Evolutionary conservation across 2,888 invertebrate species (phyloP).

Genomic region (Anthrax anthrax): DNA sequence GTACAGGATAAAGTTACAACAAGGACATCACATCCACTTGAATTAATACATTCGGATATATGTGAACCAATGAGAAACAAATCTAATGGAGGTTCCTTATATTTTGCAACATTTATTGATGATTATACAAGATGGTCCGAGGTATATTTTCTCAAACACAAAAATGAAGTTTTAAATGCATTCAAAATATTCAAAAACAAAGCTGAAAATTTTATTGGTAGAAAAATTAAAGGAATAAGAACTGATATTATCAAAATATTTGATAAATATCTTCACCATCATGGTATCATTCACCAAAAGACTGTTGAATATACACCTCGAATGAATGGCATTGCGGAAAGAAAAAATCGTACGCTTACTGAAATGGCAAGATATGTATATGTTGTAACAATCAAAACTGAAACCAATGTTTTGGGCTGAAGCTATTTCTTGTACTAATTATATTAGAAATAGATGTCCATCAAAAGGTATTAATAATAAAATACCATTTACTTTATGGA

Average conservation of each 20-base stretch:
- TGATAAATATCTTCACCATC: constrained; percentile 10
- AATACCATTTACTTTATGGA: too few relatives aligned
- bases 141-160: constrained; percentile 14
- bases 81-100: constrained; percentile 17
- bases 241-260: constrained; percentile 14
- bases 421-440: too few relatives aligned
- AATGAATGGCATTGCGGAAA: constrained; percentile 18
- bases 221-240: constrained; percentile 8
- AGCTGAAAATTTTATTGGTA: constrained; percentile 8
- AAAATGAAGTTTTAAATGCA: constrained; percentile 9
- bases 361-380: constrained; percentile 17
- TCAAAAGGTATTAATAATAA: too few relatives aligned
- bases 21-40: constrained; percentile 9
- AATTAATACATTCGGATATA: constrained; percentile 19
- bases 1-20: constrained; percentile 14
- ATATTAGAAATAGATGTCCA: too few relatives aligned
- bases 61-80: constrained; percentile 21
- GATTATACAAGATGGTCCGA: constrained; percentile 19
- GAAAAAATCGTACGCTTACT: constrained; percentile 14
- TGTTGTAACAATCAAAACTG: constrained; percentile 15
- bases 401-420: too few relatives aligned
- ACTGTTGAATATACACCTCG: constrained; percentile 16
- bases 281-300: constrained; percentile 16
- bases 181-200: constrained; percentile 9
- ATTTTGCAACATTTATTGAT: constrained; percentile 20